Percentiles rank a stretch among this genome's conserved stretches.
These are phyloP conservation scores for Cyanistes caeruleus DNA, from an alignment of 2,113 vertebrate genomes.

Conservation along the genomic window DNA sequence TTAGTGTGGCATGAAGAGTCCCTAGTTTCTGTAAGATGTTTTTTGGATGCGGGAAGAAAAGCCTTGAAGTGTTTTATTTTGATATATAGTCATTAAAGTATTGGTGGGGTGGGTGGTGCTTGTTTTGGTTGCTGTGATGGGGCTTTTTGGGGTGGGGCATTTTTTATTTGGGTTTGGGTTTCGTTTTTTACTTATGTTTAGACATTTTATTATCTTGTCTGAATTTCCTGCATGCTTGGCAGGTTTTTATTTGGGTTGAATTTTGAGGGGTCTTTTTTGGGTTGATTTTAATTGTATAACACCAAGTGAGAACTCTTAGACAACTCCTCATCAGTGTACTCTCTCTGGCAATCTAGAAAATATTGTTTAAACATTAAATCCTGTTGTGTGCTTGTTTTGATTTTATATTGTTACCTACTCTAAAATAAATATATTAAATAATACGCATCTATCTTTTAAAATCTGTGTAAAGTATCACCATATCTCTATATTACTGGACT, in stretches of 20 bases:
- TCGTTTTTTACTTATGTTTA: neutral
- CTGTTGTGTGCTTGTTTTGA: neutral
- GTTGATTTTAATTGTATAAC: neutral
- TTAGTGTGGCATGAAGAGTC: neutral
- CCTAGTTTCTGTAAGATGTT: neutral
- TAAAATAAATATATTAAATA: neutral
- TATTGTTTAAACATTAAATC: neutral
- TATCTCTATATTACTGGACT: neutral
- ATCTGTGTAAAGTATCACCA: neutral
- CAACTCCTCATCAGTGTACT: neutral
- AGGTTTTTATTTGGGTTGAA: neutral
- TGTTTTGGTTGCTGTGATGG: neutral
- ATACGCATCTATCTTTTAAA: neutral
- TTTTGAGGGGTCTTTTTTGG: accelerated
- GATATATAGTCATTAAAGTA: neutral
- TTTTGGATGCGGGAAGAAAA: neutral
- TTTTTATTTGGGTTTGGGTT: neutral
- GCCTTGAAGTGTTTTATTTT: neutral
- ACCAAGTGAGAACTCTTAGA: neutral
- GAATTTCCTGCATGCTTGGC: neutral
- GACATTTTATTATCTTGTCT: neutral
- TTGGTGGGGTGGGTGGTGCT: neutral
- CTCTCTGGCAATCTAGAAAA: neutral
- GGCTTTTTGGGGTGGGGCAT: accelerated
- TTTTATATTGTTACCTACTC: neutral